Conservation (phyloP, 2,888 invertebrate genomes). For the Pyralis farinalis region DNA sequence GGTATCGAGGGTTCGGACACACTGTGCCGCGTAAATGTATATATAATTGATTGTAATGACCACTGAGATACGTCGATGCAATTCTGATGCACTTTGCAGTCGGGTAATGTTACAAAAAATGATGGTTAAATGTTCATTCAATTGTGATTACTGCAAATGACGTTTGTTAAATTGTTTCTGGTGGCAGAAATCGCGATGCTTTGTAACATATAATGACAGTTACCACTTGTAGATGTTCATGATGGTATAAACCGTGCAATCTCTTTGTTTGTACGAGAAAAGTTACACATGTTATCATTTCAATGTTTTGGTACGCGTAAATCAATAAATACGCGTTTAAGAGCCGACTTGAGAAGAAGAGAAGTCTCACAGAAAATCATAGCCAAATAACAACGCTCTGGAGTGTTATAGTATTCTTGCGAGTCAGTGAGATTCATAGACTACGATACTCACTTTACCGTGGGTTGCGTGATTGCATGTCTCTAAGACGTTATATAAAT, state of each 20-base stretch:
- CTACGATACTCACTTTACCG: too few relatives aligned
- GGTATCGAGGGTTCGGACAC: slow-evolving; percentile 3
- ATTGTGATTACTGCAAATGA: slow-evolving; percentile 8
- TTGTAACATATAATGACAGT: slow-evolving; percentile 5
- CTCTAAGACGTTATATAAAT: too few relatives aligned
- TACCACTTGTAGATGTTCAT: slow-evolving; percentile 4
- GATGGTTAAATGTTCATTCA: slow-evolving; percentile 4
- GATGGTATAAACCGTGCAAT: slow-evolving; percentile 6
- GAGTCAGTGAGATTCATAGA: too few relatives aligned
- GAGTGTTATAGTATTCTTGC: too few relatives aligned
- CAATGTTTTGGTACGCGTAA: too few relatives aligned
- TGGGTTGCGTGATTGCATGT: too few relatives aligned
- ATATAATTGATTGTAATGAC: slow-evolving; percentile 68
- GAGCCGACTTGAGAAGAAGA: too few relatives aligned
- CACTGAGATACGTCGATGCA: slow-evolving; percentile 44
- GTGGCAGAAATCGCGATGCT: slow-evolving; percentile 3
- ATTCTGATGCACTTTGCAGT: slow-evolving; percentile 44
- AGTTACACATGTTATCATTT: too few relatives aligned
- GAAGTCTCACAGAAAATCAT: too few relatives aligned
- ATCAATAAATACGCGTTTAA: too few relatives aligned
- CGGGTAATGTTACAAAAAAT: slow-evolving; percentile 5
- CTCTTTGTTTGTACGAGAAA: too few relatives aligned
- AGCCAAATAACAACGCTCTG: too few relatives aligned
- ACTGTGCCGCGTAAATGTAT: slow-evolving; percentile 30
- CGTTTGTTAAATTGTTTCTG: slow-evolving; percentile 10